Percentiles rank a stretch among this genome's conserved stretches.
Conservation (phyloP, 1,140 invertebrate genomes). For the Cydia fagiglandana region DNA sequence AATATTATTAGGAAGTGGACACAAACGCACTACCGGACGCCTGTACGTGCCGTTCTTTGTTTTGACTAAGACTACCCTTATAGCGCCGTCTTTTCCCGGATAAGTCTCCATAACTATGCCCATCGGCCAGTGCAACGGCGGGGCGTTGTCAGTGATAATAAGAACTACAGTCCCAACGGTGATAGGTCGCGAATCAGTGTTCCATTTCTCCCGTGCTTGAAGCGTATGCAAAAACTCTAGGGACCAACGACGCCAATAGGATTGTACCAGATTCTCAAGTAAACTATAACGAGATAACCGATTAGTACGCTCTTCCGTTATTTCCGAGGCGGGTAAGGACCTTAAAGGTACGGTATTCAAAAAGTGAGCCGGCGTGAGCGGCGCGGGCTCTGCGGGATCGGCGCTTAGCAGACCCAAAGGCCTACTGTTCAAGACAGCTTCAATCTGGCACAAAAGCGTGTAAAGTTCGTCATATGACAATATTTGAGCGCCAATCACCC, state of each 20-base stretch:
- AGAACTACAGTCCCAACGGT: slow-evolving; percentile 40
- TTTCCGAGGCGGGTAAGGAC: too few species aligned
- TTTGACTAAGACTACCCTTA: slow-evolving; percentile 38
- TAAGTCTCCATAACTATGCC: slow-evolving; percentile 38
- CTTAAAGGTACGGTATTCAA: slow-evolving; percentile 40
- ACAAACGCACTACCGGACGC: slow-evolving; percentile 35
- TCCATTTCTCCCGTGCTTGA: slow-evolving; percentile 42
- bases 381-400: slow-evolving; percentile 47
- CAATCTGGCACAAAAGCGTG: slow-evolving; percentile 47
- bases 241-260: background rate
- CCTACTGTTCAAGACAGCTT: slow-evolving; percentile 57
- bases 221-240: background rate
- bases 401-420: slow-evolving; percentile 44
- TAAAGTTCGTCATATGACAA: slow-evolving; percentile 49
- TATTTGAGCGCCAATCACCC: slow-evolving; percentile 44
- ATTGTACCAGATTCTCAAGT: background rate
- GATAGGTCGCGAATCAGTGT: slow-evolving; percentile 11
- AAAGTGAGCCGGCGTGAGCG: slow-evolving; percentile 60
- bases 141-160: slow-evolving; percentile 35
- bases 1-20: slow-evolving; percentile 31
- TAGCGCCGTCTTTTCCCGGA: slow-evolving; percentile 35
- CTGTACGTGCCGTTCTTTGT: slow-evolving; percentile 36
- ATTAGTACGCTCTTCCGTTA: background rate
- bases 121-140: slow-evolving; percentile 39
- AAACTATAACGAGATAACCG: background rate